These are phyloP conservation scores for Trinorchestia longiramus DNA, from an alignment of 1,140 invertebrate genomes.

Conservation along the genomic window DNA sequence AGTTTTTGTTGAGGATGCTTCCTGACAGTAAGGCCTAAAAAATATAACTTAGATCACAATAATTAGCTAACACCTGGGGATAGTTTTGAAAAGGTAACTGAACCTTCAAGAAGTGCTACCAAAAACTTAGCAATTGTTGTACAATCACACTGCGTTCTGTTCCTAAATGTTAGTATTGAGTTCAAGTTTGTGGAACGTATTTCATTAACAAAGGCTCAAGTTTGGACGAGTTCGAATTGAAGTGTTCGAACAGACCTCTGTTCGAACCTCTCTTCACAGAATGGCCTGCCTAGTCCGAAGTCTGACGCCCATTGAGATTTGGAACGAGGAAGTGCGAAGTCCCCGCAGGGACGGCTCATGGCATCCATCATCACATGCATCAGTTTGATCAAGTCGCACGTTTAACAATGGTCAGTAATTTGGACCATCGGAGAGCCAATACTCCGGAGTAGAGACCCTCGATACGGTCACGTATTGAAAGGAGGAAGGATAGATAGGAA, in stretches of 20 bases:
- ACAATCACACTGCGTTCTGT: background rate
- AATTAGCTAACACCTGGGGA: background rate
- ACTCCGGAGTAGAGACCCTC: background rate
- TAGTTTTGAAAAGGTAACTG: background rate
- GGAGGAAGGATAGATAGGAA: background rate
- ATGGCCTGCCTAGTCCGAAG: background rate
- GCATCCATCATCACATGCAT: conserved; percentile 21
- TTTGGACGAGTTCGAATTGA: background rate
- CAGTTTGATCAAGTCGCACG: conserved; percentile 38
- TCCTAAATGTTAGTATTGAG: background rate
- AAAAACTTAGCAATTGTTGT: background rate
- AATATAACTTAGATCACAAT: background rate
- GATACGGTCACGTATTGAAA: background rate
- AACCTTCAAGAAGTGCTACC: background rate
- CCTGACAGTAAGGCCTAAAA: background rate
- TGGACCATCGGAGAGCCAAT: conserved; percentile 37
- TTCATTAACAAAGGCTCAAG: conserved; percentile 8
- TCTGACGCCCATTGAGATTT: background rate
- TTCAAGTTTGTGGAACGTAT: background rate
- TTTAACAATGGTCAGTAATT: conserved; percentile 31
- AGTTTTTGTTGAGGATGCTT: background rate
- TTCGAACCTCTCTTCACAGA: conserved; percentile 18
- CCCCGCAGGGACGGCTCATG: background rate
- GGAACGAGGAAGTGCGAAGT: background rate
- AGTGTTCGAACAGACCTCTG: background rate